Evolutionary conservation across 2,797 vertebrate genomes (phyloP).

Genomic region (Sebastes cheni): DNA sequence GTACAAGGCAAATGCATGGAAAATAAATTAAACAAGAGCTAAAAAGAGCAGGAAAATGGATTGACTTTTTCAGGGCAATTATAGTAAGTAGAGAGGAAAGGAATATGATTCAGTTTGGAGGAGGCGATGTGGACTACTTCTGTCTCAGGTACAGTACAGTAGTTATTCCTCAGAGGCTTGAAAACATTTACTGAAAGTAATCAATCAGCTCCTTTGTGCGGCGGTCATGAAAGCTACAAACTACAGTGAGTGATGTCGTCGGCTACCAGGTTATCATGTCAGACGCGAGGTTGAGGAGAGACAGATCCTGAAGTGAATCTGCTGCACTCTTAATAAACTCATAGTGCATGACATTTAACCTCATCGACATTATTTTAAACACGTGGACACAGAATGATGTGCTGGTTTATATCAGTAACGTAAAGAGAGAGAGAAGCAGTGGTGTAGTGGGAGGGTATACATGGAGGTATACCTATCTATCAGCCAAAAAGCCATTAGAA

Average conservation of each 20-base stretch:
- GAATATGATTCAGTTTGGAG: slow-evolving; percentile 1
- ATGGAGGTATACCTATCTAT: too few relatives aligned
- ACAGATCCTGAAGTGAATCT: slow-evolving; percentile 23
- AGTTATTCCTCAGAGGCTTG: background rate
- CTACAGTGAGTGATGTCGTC: slow-evolving; percentile 13
- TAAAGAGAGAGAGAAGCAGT: background rate
- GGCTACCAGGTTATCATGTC: slow-evolving; percentile 18
- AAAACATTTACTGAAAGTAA: slow-evolving; percentile 20
- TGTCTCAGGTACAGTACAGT: slow-evolving; percentile 20
- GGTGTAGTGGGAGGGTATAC: too few relatives aligned
- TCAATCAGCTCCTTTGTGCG: slow-evolving; percentile 13
- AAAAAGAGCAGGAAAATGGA: slow-evolving; percentile 29
- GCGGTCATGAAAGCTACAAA: background rate
- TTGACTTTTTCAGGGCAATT: slow-evolving; percentile 28
- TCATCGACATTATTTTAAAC: background rate
- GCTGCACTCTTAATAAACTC: slow-evolving; percentile 13
- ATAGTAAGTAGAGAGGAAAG: background rate
- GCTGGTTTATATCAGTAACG: background rate
- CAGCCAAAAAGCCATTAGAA: too few relatives aligned
- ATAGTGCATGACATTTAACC: background rate
- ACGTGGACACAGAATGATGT: background rate
- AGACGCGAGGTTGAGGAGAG: slow-evolving; percentile 15
- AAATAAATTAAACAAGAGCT: slow-evolving; percentile 29
- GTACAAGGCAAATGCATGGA: slow-evolving; percentile 39
- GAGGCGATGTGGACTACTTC: slow-evolving; percentile 3